Conservation (phyloP, 2,797 vertebrate species). For the Hemitrygon akajei region DNA sequence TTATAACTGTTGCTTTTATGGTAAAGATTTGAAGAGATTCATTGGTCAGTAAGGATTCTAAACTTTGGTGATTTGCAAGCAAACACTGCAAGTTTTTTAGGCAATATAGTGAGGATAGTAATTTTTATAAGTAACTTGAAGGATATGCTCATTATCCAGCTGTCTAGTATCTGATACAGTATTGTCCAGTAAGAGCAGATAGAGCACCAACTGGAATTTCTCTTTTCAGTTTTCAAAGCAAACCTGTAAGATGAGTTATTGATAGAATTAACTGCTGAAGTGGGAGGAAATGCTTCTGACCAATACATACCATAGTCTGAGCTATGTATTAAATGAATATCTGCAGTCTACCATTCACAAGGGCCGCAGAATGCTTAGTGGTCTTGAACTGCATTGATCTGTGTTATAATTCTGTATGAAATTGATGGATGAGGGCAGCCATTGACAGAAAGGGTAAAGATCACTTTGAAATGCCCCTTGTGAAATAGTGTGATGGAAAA, state of each 20-base stretch:
- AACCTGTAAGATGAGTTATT: conserved; percentile 55
- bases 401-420: conserved; percentile 86
- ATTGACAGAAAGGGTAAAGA: conserved; percentile 85
- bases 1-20: conserved; percentile 22
- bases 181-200: conserved; percentile 54
- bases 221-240: conserved; percentile 51
- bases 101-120: neutral
- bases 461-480: conserved; percentile 73
- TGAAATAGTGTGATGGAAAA: conserved; percentile 73
- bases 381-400: conserved; percentile 84
- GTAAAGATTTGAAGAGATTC: conserved; percentile 30
- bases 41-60: neutral
- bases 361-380: conserved; percentile 65
- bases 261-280: conserved; percentile 62
- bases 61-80: conserved; percentile 6
- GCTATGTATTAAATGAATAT: conserved; percentile 55
- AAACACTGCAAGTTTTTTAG: conserved; percentile 16
- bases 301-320: conserved; percentile 57
- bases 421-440: conserved; percentile 81
- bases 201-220: conserved; percentile 48
- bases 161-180: conserved; percentile 45
- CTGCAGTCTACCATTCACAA: conserved; percentile 54
- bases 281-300: conserved; percentile 59
- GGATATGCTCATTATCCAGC: conserved; percentile 20
- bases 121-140: conserved; percentile 25